phyloP scores from a whole-genome alignment of 1,140 invertebrate species.

The Magallana angulata region DNA sequence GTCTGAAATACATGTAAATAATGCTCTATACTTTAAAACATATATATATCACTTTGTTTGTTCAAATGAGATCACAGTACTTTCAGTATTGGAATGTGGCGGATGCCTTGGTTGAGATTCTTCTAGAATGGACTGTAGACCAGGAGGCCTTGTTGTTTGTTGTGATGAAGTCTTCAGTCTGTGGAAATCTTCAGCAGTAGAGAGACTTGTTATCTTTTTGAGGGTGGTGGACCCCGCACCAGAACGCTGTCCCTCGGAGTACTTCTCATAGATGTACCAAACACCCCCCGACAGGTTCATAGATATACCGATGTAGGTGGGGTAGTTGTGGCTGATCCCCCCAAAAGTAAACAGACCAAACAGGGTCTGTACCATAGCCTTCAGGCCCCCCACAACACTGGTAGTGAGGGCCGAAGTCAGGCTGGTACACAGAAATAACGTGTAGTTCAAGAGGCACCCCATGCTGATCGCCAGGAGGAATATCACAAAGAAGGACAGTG shows the following conservation, averaged over 20 bases:
- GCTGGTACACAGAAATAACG: constrained; percentile 81
- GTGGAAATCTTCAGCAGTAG: constrained; percentile 63
- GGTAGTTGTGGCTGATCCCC: constrained; percentile 76
- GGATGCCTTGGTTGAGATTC: constrained; percentile 1
- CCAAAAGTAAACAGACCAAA: constrained; percentile 81
- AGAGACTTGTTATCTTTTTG: constrained; percentile 69
- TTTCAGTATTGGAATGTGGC: background rate
- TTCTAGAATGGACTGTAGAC: constrained; percentile 41
- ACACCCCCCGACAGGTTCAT: constrained; percentile 79
- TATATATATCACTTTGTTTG: background rate
- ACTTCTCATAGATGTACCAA: constrained; percentile 80
- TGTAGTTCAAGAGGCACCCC: constrained; percentile 81
- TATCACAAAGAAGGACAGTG: constrained; percentile 74
- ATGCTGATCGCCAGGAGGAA: constrained; percentile 78
- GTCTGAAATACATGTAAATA: too few species aligned
- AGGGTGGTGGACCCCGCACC: constrained; percentile 47
- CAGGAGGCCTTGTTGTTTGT: background rate
- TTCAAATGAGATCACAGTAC: constrained; percentile 19
- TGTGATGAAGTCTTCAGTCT: constrained; percentile 22
- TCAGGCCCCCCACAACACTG: constrained; percentile 80
- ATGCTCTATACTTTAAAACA: background rate
- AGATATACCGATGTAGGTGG: constrained; percentile 77
- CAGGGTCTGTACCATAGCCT: constrained; percentile 80
- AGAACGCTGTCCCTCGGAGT: constrained; percentile 64
- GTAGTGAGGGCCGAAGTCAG: constrained; percentile 81